These are phyloP conservation scores for Ifrita kowaldi DNA, from an alignment of 2,113 vertebrate species.

Conservation along the genomic window DNA sequence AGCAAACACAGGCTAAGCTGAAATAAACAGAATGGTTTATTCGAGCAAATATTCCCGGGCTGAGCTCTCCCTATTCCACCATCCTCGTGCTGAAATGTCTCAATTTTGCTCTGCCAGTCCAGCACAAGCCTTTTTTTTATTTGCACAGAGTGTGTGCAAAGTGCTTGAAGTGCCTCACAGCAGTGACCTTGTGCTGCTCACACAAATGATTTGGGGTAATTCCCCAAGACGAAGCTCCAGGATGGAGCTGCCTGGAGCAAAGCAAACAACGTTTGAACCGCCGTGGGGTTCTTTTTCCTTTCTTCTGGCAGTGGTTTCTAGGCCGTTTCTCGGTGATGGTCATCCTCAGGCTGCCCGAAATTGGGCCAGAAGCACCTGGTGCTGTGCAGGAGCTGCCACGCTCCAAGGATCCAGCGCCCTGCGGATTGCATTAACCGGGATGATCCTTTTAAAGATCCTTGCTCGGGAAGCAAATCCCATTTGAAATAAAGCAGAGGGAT, in stretches of 20 bases:
- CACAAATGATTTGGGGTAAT: neutral
- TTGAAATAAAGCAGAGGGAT: slow-evolving; percentile 30
- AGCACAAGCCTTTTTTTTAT: neutral
- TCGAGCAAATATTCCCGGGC: slow-evolving; percentile 4
- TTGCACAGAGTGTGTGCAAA: neutral
- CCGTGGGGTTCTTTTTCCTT: neutral
- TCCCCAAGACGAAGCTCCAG: neutral
- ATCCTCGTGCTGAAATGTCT: neutral
- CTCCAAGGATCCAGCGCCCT: neutral
- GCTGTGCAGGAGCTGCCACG: neutral
- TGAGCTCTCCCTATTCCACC: neutral
- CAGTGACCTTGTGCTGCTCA: neutral
- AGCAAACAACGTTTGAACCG: neutral
- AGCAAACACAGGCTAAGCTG: slow-evolving; percentile 12
- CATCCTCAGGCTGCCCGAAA: neutral
- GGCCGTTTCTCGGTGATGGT: neutral
- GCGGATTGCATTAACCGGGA: neutral
- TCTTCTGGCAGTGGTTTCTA: neutral
- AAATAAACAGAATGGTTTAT: neutral
- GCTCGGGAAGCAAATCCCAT: slow-evolving; percentile 29
- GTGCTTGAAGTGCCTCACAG: neutral
- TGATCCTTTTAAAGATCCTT: slow-evolving; percentile 21
- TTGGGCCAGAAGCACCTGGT: neutral
- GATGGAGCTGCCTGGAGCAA: neutral
- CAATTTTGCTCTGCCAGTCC: neutral